Base-by-base conservation (phyloP, 2,888 invertebrate genomes). In the Tanypteryx hageni region DNA sequence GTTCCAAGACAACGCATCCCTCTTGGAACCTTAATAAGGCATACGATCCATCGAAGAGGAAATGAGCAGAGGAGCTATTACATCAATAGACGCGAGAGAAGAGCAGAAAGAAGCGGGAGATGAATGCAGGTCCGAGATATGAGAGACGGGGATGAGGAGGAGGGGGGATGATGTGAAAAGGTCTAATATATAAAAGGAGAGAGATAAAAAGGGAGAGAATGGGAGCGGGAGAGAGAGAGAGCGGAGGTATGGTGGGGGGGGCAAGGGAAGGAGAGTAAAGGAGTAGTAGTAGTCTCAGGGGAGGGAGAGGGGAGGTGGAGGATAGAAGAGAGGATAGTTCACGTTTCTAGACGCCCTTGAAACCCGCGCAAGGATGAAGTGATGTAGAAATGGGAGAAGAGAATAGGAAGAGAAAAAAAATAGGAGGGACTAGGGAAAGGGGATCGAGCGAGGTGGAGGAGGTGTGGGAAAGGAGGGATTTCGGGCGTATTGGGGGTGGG, bases 331-430 rank as follows among this genome's bases (percentile, higher is more conserved):
- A 22, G 68, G 76, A 76, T 76, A 76, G 76, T 76, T 76, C 76
- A 76, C 76, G 22, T 76, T 27, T 27, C 11, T n/a, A 22, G 64
- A 64, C 64, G 22, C 76, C 27, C 27, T 76, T 22, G 27, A 76
- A 76, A 76, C 76, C 22, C 76, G 76, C 76, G 76, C 76, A 27
- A 68, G 68, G 68, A n/a, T 68, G 22, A 76, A 76, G 76, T 76
- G 76, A 76, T 76, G 76, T 76, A 76, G 22, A 27, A 76, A 68
- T 68, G 68, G 64, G 16, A n/a, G 64, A 64, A 14, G 76, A 76
- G 76, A 76, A 76, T 76, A 27, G 76, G 13, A 14, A 27, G 76
- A 27, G 76, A 22, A 76, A 76, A 76, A 76, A 76, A 76, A 27
- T 27, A 27, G 22, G 1, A 5, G n/a, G 76, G 18, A 76, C 22